Evolutionary conservation across 1,140 invertebrate genomes (phyloP).

Genomic region (Lepidurus apus): DNA sequence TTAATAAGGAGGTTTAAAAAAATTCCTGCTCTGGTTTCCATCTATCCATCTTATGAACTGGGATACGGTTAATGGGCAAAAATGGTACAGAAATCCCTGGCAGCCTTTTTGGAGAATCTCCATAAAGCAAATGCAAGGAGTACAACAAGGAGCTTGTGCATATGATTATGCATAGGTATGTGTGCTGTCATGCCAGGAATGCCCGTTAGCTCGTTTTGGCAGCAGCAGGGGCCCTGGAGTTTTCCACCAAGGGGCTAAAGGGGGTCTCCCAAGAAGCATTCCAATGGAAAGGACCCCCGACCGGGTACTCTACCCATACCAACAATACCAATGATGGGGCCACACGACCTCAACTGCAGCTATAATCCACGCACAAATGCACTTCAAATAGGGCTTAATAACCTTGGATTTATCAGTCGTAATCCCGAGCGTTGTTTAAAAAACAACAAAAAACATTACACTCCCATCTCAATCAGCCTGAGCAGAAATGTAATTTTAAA

Average conservation of each 20-base stretch:
- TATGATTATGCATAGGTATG: conserved; percentile 19
- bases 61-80: no score
- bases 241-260: conserved; percentile 21
- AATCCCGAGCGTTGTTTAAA: not conserved
- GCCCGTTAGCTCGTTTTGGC: conserved; percentile 20
- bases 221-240: not conserved
- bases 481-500: no score
- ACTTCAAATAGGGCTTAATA: conserved; percentile 7
- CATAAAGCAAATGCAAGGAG: not conserved
- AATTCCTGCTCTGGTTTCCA: no score
- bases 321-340: conserved; percentile 11
- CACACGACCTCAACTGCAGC: not conserved
- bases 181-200: conserved; percentile 19
- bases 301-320: not conserved
- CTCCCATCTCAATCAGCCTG: no score
- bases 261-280: conserved; percentile 20
- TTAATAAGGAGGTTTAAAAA: no score
- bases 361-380: not conserved
- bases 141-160: conserved; percentile 1
- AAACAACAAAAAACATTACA: not conserved
- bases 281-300: conserved; percentile 11
- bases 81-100: no score
- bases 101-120: not conserved
- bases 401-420: not conserved
- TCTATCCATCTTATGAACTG: no score